A percentile compares a stretch with the other conserved stretches of the same genome.
phyloP scores from a whole-genome alignment of 2,797 vertebrate genomes.

The Delichon dasypus region DNA sequence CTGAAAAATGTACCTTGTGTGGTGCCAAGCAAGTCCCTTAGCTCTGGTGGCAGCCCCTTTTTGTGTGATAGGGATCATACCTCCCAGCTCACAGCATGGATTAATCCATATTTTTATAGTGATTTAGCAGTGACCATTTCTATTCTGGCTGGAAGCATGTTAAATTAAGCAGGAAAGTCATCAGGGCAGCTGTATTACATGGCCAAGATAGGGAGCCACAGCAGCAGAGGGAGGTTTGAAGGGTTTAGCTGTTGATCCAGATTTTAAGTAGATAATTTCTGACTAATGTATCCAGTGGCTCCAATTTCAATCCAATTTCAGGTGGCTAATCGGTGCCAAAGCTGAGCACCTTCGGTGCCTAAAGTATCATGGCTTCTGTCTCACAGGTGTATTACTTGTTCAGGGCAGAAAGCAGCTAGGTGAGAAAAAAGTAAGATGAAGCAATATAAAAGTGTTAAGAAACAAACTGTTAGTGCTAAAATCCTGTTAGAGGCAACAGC shows the following conservation, averaged over 20 bases:
- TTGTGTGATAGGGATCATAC: neutral
- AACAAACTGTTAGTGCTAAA: conserved; percentile 24
- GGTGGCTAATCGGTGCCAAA: neutral
- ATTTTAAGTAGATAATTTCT: conserved; percentile 30
- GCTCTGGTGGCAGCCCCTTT: neutral
- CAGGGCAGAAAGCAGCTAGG: neutral
- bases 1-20: neutral
- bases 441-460: neutral
- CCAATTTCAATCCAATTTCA: conserved; percentile 12
- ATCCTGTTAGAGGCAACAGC: conserved; percentile 1
- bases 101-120: neutral
- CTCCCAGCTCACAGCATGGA: neutral
- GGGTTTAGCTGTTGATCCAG: conserved; percentile 17
- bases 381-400: neutral
- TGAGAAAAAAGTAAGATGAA: neutral
- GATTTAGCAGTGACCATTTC: neutral
- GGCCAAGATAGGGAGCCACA: neutral
- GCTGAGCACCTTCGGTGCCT: neutral
- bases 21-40: neutral
- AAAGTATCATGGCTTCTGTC: neutral
- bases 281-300: neutral
- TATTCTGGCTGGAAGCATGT: neutral
- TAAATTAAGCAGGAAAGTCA: neutral
- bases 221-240: neutral
- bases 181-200: neutral